Conservation (phyloP, 64 coral and sea anemone genomes). For the Montipora foliosa region DNA sequence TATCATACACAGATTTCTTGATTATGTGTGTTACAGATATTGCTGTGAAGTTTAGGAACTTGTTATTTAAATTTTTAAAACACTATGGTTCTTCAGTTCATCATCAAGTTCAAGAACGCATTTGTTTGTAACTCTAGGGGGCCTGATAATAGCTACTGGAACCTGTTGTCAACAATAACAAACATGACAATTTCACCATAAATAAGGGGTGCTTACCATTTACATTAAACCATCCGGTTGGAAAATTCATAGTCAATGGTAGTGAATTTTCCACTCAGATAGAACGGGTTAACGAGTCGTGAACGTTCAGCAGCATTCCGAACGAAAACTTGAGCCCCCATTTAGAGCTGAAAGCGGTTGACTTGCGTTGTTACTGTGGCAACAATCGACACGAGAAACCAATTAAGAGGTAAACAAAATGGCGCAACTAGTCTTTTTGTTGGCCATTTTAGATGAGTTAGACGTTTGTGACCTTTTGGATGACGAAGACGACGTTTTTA, state of each 20-base stretch:
- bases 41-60: no score
- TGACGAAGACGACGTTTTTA: conserved; percentile 8
- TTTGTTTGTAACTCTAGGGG: no score
- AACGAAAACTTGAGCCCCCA: conserved; percentile 33
- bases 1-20: no score
- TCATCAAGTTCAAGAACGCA: no score
- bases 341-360: conserved; percentile 28
- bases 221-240: conserved; percentile 52
- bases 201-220: conserved; percentile 49
- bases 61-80: no score
- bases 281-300: not conserved
- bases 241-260: not conserved
- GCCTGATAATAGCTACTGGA: no score
- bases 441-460: not conserved
- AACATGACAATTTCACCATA: no score
- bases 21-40: no score
- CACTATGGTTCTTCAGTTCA: no score
- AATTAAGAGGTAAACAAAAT: not conserved
- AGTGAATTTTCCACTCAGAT: not conserved
- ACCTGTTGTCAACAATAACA: no score
- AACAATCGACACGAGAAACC: not conserved
- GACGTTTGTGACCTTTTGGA: not conserved
- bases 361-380: conserved; percentile 6
- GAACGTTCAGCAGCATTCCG: conserved; percentile 36
- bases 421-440: not conserved